phyloP scores from a whole-genome alignment of 2,888 invertebrate species.

The Nephrocerus scutellatus region DNA sequence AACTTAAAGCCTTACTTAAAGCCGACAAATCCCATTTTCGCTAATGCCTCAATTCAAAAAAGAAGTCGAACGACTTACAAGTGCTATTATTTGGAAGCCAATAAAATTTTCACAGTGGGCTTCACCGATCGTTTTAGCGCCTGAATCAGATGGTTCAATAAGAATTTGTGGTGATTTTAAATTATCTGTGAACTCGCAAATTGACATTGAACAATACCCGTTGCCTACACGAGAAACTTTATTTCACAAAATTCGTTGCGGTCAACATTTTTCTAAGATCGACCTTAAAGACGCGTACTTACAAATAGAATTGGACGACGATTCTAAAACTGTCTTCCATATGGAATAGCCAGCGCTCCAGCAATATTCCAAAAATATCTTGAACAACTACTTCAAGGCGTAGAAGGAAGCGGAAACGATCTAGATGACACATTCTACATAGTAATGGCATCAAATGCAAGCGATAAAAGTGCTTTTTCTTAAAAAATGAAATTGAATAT shows the following conservation, averaged over 20 bases:
- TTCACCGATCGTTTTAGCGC: slow-evolving; percentile 34
- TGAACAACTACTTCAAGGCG: slow-evolving; percentile 32
- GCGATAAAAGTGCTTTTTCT: slow-evolving; percentile 35
- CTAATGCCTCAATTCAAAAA: slow-evolving; percentile 15
- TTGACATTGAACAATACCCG: slow-evolving; percentile 28
- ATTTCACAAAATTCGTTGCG: slow-evolving; percentile 24
- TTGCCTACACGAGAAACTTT: slow-evolving; percentile 25
- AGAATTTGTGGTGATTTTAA: slow-evolving; percentile 27
- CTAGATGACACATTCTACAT: slow-evolving; percentile 31
- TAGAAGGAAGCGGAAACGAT: slow-evolving; percentile 29
- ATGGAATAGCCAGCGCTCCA: slow-evolving; percentile 38
- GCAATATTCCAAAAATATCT: slow-evolving; percentile 34
- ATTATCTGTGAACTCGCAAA: slow-evolving; percentile 25
- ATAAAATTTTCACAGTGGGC: slow-evolving; percentile 31
- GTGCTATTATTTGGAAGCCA: slow-evolving; percentile 16
- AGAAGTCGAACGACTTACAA: slow-evolving; percentile 21
- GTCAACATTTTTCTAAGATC: slow-evolving; percentile 24
- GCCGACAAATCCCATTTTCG: slow-evolving; percentile 26
- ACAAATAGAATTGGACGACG: slow-evolving; percentile 31
- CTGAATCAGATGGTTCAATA: slow-evolving; percentile 27
- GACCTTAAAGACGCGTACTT: slow-evolving; percentile 34
- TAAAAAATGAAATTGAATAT: slow-evolving; percentile 31
- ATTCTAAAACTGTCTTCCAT: slow-evolving; percentile 32
- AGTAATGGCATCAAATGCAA: slow-evolving; percentile 26
- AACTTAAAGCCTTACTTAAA: slow-evolving; percentile 21